Conservation (phyloP, 2,888 invertebrate species). For the Toxonevra muliebris region DNA sequence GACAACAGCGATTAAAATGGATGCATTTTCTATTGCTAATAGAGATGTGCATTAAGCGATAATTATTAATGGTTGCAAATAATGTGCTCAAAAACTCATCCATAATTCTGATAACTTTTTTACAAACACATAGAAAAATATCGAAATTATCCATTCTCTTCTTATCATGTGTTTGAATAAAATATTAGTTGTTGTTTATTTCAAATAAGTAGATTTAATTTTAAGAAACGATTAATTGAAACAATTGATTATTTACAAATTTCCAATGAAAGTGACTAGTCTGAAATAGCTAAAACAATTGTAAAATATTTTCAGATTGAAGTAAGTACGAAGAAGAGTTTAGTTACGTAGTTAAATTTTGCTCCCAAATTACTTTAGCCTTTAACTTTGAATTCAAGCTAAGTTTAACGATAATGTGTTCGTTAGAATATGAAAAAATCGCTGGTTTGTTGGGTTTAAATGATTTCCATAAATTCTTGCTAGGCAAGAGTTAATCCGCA, state of each 20-base stretch:
- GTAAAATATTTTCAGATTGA: constrained; percentile 39
- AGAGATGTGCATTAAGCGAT: no score
- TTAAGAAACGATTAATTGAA: constrained; percentile 35
- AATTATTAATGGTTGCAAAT: no score
- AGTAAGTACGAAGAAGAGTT: constrained; percentile 40
- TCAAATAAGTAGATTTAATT: background rate
- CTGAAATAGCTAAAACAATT: constrained; percentile 29
- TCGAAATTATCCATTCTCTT: no score
- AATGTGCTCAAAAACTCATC: no score
- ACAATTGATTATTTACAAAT: constrained; percentile 7
- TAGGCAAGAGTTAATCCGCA: constrained; percentile 36
- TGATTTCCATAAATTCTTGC: constrained; percentile 40
- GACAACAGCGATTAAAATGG: no score
- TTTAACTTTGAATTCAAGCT: constrained; percentile 19
- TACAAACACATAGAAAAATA: no score
- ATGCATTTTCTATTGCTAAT: no score
- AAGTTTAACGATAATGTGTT: constrained; percentile 27
- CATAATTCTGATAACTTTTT: no score
- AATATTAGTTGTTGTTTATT: background rate
- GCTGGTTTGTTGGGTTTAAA: constrained; percentile 41
- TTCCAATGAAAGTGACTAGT: constrained; percentile 6
- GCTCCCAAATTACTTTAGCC: background rate
- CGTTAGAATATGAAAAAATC: constrained; percentile 38
- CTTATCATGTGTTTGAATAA: no score
- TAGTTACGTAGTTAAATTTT: background rate